These are phyloP conservation scores for Pseudorectes ferrugineus DNA, from an alignment of 2,113 vertebrate species.

Conservation along the genomic window DNA sequence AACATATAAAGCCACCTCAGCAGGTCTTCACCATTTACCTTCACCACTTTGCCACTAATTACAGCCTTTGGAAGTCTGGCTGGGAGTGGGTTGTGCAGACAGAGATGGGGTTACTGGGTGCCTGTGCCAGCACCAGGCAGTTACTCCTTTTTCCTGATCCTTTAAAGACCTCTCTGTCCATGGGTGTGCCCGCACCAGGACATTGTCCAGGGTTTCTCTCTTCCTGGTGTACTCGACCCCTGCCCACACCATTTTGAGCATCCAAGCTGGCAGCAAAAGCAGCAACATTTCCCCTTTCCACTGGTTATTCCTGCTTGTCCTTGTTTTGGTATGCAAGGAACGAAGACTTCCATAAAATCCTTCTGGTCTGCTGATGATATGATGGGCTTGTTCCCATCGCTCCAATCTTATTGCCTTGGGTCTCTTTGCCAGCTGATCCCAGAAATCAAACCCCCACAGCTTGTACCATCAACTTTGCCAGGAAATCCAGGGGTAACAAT, in stretches of 20 bases:
- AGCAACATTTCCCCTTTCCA: not conserved
- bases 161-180: not conserved
- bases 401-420: not conserved
- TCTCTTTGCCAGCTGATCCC: not conserved
- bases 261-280: not conserved
- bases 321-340: not conserved
- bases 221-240: not conserved
- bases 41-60: not conserved
- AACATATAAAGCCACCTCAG: not conserved
- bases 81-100: not conserved
- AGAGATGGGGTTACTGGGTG: not conserved
- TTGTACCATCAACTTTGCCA: not conserved
- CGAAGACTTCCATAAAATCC: not conserved
- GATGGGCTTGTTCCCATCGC: not conserved
- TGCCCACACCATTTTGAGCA: not conserved
- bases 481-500: not conserved
- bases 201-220: not conserved
- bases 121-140: not conserved
- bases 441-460: not conserved
- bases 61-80: not conserved
- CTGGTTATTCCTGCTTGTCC: not conserved
- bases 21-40: not conserved
- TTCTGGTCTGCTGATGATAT: not conserved
- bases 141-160: not conserved
- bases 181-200: not conserved